Evolutionary conservation across 2,797 vertebrate species (phyloP).

Genomic region (Clarias fuscus): DNA sequence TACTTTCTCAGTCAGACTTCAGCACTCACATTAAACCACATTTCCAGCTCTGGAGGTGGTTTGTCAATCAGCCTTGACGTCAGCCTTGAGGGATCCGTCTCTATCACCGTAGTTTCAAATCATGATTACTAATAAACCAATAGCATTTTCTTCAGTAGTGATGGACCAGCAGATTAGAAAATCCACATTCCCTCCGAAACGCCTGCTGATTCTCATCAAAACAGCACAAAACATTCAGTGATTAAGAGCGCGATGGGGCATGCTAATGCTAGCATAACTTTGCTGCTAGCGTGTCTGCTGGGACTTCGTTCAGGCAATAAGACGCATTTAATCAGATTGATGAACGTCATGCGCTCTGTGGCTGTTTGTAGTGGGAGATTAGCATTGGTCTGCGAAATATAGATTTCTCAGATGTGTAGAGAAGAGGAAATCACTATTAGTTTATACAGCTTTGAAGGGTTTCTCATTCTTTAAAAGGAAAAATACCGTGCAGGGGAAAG

Average conservation of each 20-base stretch:
- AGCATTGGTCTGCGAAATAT: background rate
- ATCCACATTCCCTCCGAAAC: conserved; percentile 82
- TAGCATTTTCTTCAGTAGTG: conserved; percentile 81
- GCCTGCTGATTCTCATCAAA: conserved; percentile 97
- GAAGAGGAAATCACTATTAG: background rate
- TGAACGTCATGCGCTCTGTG: conserved; percentile 91
- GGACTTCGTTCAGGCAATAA: conserved; percentile 98
- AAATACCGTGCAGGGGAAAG: background rate
- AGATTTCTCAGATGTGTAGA: background rate
- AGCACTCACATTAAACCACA: background rate
- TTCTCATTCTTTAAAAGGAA: too few relatives aligned
- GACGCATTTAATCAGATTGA: conserved; percentile 99
- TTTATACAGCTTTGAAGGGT: too few relatives aligned
- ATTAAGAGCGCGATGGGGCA: conserved; percentile 99
- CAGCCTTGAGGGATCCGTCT: conserved; percentile 69
- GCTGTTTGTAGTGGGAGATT: conserved; percentile 71
- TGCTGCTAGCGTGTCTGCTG: conserved; percentile 91
- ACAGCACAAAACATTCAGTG: conserved; percentile 98
- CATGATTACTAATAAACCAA: conserved; percentile 85
- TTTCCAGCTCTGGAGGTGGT: background rate
- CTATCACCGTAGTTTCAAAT: conserved; percentile 79
- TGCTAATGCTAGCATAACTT: conserved; percentile 89
- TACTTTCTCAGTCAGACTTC: background rate
- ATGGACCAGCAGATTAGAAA: conserved; percentile 85
- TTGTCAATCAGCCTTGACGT: background rate